Base-by-base conservation (phyloP, 2,113 vertebrate species). In the Pluvianellus socialis region DNA sequence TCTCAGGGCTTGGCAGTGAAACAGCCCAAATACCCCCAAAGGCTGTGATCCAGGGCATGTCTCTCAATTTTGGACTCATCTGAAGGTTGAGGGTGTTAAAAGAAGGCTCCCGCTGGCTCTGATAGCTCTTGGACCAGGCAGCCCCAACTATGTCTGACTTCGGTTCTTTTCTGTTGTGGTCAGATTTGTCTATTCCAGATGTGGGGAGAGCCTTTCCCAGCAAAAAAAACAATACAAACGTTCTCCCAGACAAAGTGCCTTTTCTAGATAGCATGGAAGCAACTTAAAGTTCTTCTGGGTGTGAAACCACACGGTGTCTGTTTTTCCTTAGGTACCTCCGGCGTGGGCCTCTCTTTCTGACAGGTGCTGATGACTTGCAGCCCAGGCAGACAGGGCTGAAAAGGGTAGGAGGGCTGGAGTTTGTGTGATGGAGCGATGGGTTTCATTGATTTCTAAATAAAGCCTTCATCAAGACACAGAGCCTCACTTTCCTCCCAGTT, bases 391-490 rank as follows among this genome's bases (percentile, higher is more conserved):
- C 62, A 73, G 45, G 53, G 19, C 62, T 88, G 70, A 91, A 68
- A 85, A 82, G 40, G 44, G 33, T 85, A 61, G 66, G 79, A 91
- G 52, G 45, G 65, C 40, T 76, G 52, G 74, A 88, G 50, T 47
- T 90, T 65, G 53, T 79, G 24, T 70, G 81, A 75, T 73, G 58
- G 81, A 91, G 33, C 35, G 65, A 66, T 88, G 74, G 70, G 35
- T 92, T 94, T 94, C 75, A 92, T 70, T 83, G 86, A 92, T 94
- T 97, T 92, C 75, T 88, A 88, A 88, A 95, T 67, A 94, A 77
- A 96, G 68, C 56, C 83, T 91, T 91, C 90, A 89, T 62, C 61
- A 55, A 82, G 94, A 92, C 75, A 73, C 28, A 73, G 42, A 92
- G 12, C n/a, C 67, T 66, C 45, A 80, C 67, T 94, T 95, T 59